Evolutionary conservation across 2,113 vertebrate species (phyloP), one percentile per base, ranked within the genome.

Genomic region (Neogobius melanostomus): DNA sequence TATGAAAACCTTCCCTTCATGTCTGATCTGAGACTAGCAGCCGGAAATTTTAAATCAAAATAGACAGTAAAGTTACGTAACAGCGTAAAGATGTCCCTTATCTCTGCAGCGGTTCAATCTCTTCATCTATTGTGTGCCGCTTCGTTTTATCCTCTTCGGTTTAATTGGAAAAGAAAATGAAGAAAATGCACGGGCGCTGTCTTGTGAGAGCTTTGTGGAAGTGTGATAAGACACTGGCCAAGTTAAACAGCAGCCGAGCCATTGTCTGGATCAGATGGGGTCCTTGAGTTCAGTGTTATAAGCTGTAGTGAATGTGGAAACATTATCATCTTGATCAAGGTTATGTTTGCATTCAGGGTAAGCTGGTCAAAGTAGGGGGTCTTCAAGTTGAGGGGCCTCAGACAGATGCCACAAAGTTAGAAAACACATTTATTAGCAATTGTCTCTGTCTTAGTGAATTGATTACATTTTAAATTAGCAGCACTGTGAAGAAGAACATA

Each of bases 131-230:
- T 46, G 28, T 17, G 16, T 5, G 11, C 47, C 8, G 52, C 52
- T 48, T 60, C 47, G 4, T 54, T 67, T 76, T 75, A 65, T 59
- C 46, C 66, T 72, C 63, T 63, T 6, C n/a, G 36, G n/a, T 42
- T 53, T 50, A 64, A 8, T 45, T 69, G 64, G 64, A 75, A 74
- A 28, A 75, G 36, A 21, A 67, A 54, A 28, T 12, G 76, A 72
- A 59, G 71, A 64, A 74, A 75, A 44, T 62, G 66, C 74, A 56
- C 53, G 36, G 9, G 11, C 59, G 68, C 76, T 74, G 76, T 73
- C 64, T 21, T 36, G 51, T 16, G 44, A 70, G 74, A 74, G 44
- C 67, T 69, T 64, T 77, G 75, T 81, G 81, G 66, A 82, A 59
- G 8, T 49, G 69, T 0, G 73, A 85, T 81, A 82, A 85, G 61